A percentile compares a stretch with the other conserved stretches of the same genome.
Conservation (phyloP, 2,113 vertebrate genomes). For the Glaucidium brasilianum region DNA sequence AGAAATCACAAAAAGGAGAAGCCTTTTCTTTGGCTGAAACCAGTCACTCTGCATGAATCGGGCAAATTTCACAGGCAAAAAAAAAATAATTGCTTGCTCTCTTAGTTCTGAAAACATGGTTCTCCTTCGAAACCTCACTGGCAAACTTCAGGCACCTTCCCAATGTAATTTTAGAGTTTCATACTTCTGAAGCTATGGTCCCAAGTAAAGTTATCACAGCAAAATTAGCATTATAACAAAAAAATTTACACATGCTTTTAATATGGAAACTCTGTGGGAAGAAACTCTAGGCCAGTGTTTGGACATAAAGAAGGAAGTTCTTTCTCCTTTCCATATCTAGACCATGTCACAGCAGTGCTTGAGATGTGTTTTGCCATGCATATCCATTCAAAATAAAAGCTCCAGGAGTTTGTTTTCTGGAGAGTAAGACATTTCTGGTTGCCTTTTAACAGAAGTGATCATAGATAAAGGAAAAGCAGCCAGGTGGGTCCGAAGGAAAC, state of each 20-base stretch:
- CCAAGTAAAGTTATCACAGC: neutral
- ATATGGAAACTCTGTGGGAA: neutral
- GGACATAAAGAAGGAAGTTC: neutral
- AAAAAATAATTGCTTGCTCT: neutral
- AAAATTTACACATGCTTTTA: neutral
- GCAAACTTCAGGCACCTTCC: neutral
- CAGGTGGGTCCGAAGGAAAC: neutral
- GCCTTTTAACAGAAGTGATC: neutral
- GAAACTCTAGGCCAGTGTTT: neutral
- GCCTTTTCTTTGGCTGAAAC: slow-evolving; percentile 18
- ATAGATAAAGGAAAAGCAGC: neutral
- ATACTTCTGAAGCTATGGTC: neutral
- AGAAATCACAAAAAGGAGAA: slow-evolving; percentile 41
- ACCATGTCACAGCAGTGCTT: neutral
- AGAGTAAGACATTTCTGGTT: neutral
- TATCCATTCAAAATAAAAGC: slow-evolving; percentile 14
- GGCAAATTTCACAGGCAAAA: neutral
- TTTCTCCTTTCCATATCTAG: neutral
- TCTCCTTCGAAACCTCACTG: neutral
- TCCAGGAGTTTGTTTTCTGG: neutral
- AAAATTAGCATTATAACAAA: neutral
- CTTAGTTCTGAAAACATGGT: neutral
- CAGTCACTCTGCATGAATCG: neutral
- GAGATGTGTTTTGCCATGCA: neutral
- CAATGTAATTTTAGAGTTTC: neutral